Evolutionary conservation across 2,888 invertebrate genomes (phyloP).

Genomic region (Hirtodrosophila histrioides): DNA sequence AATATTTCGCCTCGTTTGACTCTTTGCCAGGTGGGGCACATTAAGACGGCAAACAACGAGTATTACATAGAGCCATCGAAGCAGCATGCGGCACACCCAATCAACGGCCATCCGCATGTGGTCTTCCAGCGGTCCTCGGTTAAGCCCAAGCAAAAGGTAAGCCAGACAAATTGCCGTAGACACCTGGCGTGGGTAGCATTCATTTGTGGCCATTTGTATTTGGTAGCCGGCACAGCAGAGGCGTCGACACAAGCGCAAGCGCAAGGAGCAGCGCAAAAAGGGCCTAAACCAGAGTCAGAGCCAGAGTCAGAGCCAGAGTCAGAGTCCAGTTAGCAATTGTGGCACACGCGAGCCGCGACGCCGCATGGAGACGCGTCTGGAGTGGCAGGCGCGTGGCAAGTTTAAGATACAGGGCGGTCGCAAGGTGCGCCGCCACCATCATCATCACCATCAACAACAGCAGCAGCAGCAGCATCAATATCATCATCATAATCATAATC

Average conservation of each 20-base stretch:
- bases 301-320: constrained; percentile 53
- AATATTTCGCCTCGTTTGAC: background rate
- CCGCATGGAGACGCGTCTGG: constrained; percentile 86
- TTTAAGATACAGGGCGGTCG: constrained; percentile 84
- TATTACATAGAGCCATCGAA: constrained; percentile 90
- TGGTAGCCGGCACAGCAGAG: constrained; percentile 37
- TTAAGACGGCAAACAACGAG: constrained; percentile 88
- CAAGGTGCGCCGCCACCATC: constrained; percentile 80
- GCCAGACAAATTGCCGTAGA: constrained; percentile 1
- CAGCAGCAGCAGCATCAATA: constrained; percentile 59
- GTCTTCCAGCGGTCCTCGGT: constrained; percentile 89
- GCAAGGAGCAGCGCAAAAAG: constrained; percentile 46
- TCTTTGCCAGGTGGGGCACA: constrained; percentile 87
- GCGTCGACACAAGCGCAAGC: constrained; percentile 51
- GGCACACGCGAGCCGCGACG: constrained; percentile 86
- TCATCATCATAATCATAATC: constrained; percentile 41
- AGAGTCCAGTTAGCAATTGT: constrained; percentile 85
- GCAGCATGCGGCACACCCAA: constrained; percentile 84
- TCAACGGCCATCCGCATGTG: constrained; percentile 87
- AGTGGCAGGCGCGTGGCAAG: constrained; percentile 87
- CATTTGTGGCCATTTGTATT: constrained; percentile 14
- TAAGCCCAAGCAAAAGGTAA: constrained; percentile 76
- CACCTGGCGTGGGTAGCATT: background rate
- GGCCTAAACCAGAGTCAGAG: constrained; percentile 71
- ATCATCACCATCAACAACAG: constrained; percentile 64